Conservation (phyloP, 1,140 invertebrate species). For the Nylanderia fulva region DNA sequence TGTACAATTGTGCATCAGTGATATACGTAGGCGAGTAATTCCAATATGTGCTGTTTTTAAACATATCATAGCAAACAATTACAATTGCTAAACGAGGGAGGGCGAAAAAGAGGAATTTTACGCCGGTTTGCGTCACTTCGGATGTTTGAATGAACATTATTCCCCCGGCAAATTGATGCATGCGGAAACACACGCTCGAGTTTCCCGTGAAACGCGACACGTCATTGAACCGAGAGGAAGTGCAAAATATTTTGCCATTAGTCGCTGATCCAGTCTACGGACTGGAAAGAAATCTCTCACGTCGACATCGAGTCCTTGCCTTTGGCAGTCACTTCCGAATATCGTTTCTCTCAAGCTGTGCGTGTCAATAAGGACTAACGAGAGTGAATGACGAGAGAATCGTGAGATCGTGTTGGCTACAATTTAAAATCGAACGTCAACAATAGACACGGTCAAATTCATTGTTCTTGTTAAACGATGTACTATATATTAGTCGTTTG, state of each 20-base stretch:
- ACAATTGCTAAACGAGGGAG: neutral
- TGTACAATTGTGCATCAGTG: neutral
- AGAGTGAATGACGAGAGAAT: constrained; percentile 15
- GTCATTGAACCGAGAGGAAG: constrained; percentile 16
- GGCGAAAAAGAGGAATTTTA: neutral
- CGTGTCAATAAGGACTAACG: constrained; percentile 33
- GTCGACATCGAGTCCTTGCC: neutral
- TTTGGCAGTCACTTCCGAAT: constrained; percentile 60
- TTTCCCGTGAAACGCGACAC: constrained; percentile 23
- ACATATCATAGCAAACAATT: neutral
- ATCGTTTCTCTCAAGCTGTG: constrained; percentile 49
- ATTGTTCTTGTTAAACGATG: neutral
- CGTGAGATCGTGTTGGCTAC: too few relatives aligned
- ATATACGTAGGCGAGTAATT: neutral
- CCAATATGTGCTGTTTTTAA: neutral
- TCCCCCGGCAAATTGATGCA: constrained; percentile 37
- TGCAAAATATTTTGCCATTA: constrained; percentile 32
- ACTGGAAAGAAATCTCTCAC: neutral
- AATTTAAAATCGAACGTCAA: constrained; percentile 9
- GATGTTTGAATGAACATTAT: constrained; percentile 32
- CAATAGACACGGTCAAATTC: neutral
- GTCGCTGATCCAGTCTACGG: neutral
- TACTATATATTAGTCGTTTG: neutral
- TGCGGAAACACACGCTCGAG: constrained; percentile 32
- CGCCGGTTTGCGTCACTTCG: constrained; percentile 25